These are phyloP conservation scores for Myotis daubentonii DNA, from an alignment of 2,797 vertebrate genomes.

Conservation along the genomic window DNA sequence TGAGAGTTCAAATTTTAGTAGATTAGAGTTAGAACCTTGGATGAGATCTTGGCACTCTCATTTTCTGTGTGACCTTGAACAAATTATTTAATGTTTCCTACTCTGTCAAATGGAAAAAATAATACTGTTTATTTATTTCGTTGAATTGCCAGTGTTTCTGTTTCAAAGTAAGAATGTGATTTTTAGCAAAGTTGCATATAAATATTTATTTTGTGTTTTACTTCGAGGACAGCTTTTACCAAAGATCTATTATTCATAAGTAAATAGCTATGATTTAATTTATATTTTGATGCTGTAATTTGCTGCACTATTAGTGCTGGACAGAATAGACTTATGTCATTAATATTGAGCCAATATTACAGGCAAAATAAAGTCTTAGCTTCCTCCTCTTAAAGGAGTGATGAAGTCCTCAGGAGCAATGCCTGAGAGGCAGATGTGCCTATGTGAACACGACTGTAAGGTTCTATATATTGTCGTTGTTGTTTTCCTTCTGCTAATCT, in stretches of 20 bases:
- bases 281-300: background rate
- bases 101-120: slow-evolving; percentile 21
- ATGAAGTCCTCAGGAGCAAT: background rate
- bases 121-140: background rate
- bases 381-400: background rate
- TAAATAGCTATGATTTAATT: background rate
- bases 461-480: background rate
- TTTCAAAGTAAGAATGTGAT: slow-evolving; percentile 29
- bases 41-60: background rate
- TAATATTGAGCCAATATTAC: background rate
- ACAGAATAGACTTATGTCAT: background rate
- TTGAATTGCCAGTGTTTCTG: background rate
- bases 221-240: slow-evolving; percentile 7
- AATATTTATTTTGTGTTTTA: background rate
- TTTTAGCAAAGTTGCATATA: slow-evolving; percentile 15
- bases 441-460: background rate
- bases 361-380: background rate
- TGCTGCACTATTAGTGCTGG: background rate
- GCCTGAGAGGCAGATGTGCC: background rate
- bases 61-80: slow-evolving; percentile 2
- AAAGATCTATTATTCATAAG: background rate
- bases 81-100: background rate
- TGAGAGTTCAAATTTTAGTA: background rate
- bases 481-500: background rate
- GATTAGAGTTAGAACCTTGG: background rate